A percentile compares a stretch with the other conserved stretches of the same genome.
Conservation (phyloP, 2,113 vertebrate species). For the Cyanocitta stelleri region DNA sequence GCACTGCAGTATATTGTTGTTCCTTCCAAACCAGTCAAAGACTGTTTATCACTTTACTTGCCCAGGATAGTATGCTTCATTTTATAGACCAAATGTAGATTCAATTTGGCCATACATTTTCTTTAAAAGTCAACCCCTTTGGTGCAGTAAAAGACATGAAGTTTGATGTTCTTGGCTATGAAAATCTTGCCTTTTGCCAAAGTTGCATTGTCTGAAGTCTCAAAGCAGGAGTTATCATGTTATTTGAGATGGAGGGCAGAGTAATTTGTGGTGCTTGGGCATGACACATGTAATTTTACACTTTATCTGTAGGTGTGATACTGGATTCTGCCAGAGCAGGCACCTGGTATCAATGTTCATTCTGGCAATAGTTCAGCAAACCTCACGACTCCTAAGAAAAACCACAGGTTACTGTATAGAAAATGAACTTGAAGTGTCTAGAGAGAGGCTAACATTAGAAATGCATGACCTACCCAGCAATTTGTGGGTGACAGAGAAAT, state of each 20-base stretch:
- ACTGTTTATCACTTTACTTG: constrained; percentile 13
- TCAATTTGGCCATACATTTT: constrained; percentile 52
- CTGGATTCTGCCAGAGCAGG: constrained; percentile 62
- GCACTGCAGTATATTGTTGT: background rate
- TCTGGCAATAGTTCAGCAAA: constrained; percentile 66
- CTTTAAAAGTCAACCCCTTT: constrained; percentile 47
- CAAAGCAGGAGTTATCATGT: constrained; percentile 70
- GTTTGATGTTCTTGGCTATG: constrained; percentile 72
- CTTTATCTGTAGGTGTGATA: constrained; percentile 69
- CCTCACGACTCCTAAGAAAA: constrained; percentile 39
- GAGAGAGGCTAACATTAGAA: background rate
- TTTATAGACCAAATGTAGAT: constrained; percentile 56
- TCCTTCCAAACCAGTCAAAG: background rate
- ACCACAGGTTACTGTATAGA: background rate
- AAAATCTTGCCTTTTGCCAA: constrained; percentile 67
- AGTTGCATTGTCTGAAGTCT: constrained; percentile 63
- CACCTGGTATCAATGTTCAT: constrained; percentile 72
- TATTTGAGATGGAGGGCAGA: constrained; percentile 72
- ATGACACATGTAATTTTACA: constrained; percentile 70
- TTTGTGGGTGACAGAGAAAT: background rate
- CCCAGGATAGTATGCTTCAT: constrained; percentile 30
- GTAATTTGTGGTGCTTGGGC: constrained; percentile 64
- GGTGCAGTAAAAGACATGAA: constrained; percentile 63
- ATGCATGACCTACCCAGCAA: background rate
- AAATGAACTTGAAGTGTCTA: background rate